Base-by-base conservation (phyloP, 2,888 invertebrate species). In the Melolontha melolontha region DNA sequence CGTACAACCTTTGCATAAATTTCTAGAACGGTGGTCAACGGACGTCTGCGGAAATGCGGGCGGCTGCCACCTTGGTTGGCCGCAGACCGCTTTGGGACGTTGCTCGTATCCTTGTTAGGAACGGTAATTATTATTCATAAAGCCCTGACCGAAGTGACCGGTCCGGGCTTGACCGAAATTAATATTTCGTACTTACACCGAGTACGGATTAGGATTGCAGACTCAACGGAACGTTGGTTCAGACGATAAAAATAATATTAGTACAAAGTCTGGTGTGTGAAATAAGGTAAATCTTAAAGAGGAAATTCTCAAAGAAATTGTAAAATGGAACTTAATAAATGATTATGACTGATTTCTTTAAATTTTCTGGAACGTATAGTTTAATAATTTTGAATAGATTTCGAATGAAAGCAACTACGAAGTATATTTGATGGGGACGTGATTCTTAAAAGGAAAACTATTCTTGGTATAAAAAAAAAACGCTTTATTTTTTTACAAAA, bases 71-170 rank as follows among this genome's bases (percentile, higher is more conserved):
- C 70, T 72, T 71, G 79, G 79, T 75, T 63, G 54, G 72, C 80
- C 79, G 70, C 79, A 79, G 75, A 79, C 80, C 79, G 75, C 78
- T 74, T 73, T 75, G 77, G 77, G 79, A 78, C 78, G 78, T 78
- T 77, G 75, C 76, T 77, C 74, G 75, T 78, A 79, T 78, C 80
- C 81, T 80, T 81, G 80, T 82, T 81, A 79, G 80, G 79, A 80
- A 80, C 81, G 78, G 80, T 82, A 81, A 83, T 83, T 83, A 83
- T 82, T 82, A 83, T 83, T 83, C 83, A 83, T 83, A 83, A 81
- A 80, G 77, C 77, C 75, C 76, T 77, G 76, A 79, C 80, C 81
- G 76, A 75, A 75, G 76, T 80, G 80, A 79, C 80, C 80, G 79
- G 78, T 79, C 79, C 78, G 75, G 75, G 76, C 78, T 78, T 79